phyloP scores from a whole-genome alignment of 2,888 invertebrate genomes.

The Tribolium freemani region DNA sequence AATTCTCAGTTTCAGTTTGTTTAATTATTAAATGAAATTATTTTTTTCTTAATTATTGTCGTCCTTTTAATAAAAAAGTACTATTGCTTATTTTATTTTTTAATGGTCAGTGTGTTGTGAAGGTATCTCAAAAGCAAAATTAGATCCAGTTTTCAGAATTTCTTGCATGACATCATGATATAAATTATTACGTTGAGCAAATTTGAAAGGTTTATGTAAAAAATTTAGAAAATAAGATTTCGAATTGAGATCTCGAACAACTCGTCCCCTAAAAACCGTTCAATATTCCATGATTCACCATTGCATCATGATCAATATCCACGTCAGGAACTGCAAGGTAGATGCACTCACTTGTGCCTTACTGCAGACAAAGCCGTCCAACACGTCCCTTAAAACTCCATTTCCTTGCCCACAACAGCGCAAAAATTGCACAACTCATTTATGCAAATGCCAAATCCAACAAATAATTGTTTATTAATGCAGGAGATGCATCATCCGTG shows the following conservation, averaged over 20 bases:
- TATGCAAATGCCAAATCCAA: slow-evolving; percentile 24
- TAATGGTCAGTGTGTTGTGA: too few relatives aligned
- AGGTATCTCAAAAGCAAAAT: too few relatives aligned
- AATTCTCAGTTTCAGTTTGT: background rate
- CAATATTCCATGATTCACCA: slow-evolving; percentile 18
- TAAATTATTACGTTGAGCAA: too few relatives aligned
- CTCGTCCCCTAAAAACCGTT: slow-evolving; percentile 8
- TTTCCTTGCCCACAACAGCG: slow-evolving; percentile 5
- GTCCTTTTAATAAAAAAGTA: too few relatives aligned
- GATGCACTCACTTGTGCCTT: slow-evolving; percentile 22
- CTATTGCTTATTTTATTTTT: too few relatives aligned
- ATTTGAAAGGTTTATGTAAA: too few relatives aligned
- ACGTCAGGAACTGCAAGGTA: slow-evolving; percentile 23
- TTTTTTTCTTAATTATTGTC: too few relatives aligned
- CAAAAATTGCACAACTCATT: slow-evolving; percentile 17
- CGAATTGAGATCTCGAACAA: too few relatives aligned
- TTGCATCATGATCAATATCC: slow-evolving; percentile 19
- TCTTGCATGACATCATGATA: too few relatives aligned
- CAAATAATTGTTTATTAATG: slow-evolving; percentile 22
- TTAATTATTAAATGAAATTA: too few relatives aligned
- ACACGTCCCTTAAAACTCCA: background rate
- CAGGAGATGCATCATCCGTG: slow-evolving; percentile 18
- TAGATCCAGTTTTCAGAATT: too few relatives aligned
- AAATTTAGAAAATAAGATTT: too few relatives aligned
- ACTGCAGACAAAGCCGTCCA: slow-evolving; percentile 10